A percentile compares a stretch with the other conserved stretches of the same genome.
Conservation (phyloP, 1,140 invertebrate genomes). For the Drosophila micromelanica region DNA sequence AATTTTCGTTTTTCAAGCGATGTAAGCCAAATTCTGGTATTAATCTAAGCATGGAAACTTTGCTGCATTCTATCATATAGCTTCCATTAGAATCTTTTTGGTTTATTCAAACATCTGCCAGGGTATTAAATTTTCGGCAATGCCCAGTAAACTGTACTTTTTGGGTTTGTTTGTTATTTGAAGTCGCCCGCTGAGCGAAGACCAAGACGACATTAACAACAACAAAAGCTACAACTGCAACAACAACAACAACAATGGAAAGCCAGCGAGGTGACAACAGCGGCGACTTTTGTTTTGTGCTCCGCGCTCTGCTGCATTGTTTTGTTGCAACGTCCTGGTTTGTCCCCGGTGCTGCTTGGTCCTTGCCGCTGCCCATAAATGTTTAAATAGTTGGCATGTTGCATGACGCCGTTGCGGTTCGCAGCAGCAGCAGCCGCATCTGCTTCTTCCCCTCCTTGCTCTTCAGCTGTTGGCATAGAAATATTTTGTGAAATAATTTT, state of each 20-base stretch:
- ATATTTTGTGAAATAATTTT: conserved; percentile 52
- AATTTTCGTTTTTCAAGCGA: no score
- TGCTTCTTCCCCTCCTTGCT: not conserved
- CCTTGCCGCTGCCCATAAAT: conserved; percentile 65
- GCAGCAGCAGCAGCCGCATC: not conserved
- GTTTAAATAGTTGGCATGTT: conserved; percentile 75
- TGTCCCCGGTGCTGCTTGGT: conserved; percentile 31
- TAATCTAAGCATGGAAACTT: no score
- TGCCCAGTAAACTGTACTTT: not conserved
- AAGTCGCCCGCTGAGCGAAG: conserved; percentile 59
- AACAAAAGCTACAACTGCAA: no score
- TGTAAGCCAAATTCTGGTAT: no score
- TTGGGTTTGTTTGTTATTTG: conserved; percentile 44
- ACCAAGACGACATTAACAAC: conserved; percentile 17
- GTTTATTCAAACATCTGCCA: not conserved
- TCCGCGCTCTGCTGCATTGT: conserved; percentile 42
- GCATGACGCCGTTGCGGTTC: conserved; percentile 45
- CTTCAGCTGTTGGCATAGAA: conserved; percentile 27
- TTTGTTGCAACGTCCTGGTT: conserved; percentile 32
- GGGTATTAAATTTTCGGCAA: not conserved
- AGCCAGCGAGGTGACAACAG: conserved; percentile 50
- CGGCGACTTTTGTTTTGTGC: conserved; percentile 59
- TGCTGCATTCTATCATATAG: no score
- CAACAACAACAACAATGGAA: conserved; percentile 17
- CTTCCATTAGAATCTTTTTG: no score